Base-by-base conservation (phyloP, 2,113 vertebrate species). In the Phyllopteryx taeniolatus region DNA sequence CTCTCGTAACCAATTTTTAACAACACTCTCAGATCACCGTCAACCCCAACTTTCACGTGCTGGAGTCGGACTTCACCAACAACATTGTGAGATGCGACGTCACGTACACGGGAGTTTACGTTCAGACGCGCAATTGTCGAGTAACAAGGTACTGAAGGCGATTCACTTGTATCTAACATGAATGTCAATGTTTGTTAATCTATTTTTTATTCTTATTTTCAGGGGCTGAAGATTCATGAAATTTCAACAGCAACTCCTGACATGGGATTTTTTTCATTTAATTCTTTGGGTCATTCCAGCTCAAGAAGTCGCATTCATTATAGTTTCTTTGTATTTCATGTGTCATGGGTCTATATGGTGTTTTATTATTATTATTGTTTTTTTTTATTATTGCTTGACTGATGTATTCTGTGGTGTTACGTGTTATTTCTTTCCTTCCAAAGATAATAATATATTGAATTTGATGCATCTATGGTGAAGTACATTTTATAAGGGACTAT, bases 21-120 rank as follows among this genome's bases (percentile, higher is more conserved):
- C 49, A 33, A n/a, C 54, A 62, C 62, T 64, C 70, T 46, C 63
- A 94, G 94, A 87, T 95, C n/a, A 93, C 89, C 2, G 94, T 95
- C 51, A 95, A 95, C 77, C 94, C 94, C 33, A 91, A 90, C 65
- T 92, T 88, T 74, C 85, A 90, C 14, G 92, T 95, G 51, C 74
- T 79, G 51, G 94, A 95, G 80, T 93, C 91, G 0, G 94, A 94
- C 81, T 93, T 93, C 79, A 92, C 85, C 56, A 95, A 95, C 89
- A 95, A 95, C 47, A 49, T 93, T 6, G 94, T 94, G 83, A 87
- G 87, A 60, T 95, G 94, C 85, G 93, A 95, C 9, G 44, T 95
- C 70, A 88, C 72, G 15, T 95, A 95, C 89, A 94, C 93, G 0
- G 94, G 94, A n/a, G 43, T 78, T 35, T 90, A 93, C n/a, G 91